Base-by-base conservation (phyloP, 92 coral and sea anemone species). In the Epizoanthus illoricatus region DNA sequence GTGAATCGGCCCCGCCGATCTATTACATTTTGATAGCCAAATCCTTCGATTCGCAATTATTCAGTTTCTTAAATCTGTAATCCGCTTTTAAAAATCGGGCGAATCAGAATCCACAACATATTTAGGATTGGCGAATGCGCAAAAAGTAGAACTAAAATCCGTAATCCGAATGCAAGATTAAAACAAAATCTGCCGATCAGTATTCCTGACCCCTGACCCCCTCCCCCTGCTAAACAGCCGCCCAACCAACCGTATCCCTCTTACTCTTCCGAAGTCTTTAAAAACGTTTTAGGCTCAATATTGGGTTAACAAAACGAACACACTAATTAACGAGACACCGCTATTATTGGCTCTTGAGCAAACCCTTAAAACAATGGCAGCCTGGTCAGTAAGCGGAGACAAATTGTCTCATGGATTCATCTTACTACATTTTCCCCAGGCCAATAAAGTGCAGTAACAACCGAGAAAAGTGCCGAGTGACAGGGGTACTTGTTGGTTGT, bases 361-460 rank as follows among this genome's bases (percentile, higher is more conserved):
- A 67, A 67, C 72, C n/a, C 72, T 67, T 67, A 13, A 67, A 7
- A 67, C 49, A 39, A 39, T 67, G 72, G 72, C 12, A n/a, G 47
- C 18, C 45, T 5, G 18, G 19, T 39, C 72, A 21, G 39, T 12
- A 1, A 33, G n/a, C 19, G 72, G 72, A 67, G 72, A 67, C 72
- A 67, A 15, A 67, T 19, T 67, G 72, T 67, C 72, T 41, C 72
- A 33, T 39, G 49, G 20, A 4, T 15, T 16, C 28, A 41, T 67
- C 40, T 67, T 67, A 66, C 21, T 66, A 41, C 71, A 13, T 41
- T 15, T 66, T 66, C 18, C 55, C 10, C 55, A 49, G 55, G 55
- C 55, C 11, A 49, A 66, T 21, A 65, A 65, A 65, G 70, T 65
- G 70, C 70, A 24, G 28, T 65, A 65, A n/a, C 72, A 49, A 67